Evolutionary conservation across 2,888 invertebrate genomes (phyloP).

Genomic region (Drosophila tripunctata): DNA sequence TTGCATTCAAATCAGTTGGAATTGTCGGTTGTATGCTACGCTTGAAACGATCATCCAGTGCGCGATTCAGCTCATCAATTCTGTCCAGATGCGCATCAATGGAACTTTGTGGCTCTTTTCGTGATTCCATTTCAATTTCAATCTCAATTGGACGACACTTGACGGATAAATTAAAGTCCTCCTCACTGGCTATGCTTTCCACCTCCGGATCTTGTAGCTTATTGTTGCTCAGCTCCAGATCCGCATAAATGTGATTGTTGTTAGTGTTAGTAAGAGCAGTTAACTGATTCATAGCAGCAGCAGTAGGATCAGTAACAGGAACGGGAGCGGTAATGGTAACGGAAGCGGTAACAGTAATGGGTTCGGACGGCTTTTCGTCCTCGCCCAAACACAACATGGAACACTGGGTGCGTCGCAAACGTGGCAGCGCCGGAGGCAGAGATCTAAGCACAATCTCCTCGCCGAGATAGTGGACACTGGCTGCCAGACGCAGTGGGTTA

Average conservation of each 20-base stretch:
- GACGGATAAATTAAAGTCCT: conserved; percentile 39
- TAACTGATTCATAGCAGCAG: conserved; percentile 33
- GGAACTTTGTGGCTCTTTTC: conserved; percentile 68
- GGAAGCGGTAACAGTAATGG: conserved; percentile 22
- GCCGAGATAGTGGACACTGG: conserved; percentile 80
- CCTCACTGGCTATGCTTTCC: conserved; percentile 54
- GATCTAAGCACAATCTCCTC: conserved; percentile 71
- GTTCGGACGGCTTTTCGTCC: conserved; percentile 49
- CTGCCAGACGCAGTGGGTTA: conserved; percentile 81
- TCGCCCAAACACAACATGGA: conserved; percentile 82
- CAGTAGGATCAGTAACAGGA: neutral
- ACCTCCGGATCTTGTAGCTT: conserved; percentile 16
- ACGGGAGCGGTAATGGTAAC: conserved; percentile 7
- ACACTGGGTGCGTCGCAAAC: conserved; percentile 78
- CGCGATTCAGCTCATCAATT: conserved; percentile 83
- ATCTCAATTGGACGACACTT: conserved; percentile 64
- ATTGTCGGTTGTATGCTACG: conserved; percentile 67
- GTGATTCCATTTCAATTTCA: conserved; percentile 66
- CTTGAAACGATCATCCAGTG: conserved; percentile 81
- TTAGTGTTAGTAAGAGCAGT: conserved; percentile 67
- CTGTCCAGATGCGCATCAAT: conserved; percentile 83
- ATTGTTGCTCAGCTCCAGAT: conserved; percentile 68
- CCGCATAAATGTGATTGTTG: conserved; percentile 82
- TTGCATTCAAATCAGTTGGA: conserved; percentile 74
- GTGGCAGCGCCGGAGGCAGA: conserved; percentile 66